Percentiles rank a stretch among this genome's conserved stretches.
phyloP scores from a whole-genome alignment of 2,888 invertebrate species.

The Labia minor region DNA sequence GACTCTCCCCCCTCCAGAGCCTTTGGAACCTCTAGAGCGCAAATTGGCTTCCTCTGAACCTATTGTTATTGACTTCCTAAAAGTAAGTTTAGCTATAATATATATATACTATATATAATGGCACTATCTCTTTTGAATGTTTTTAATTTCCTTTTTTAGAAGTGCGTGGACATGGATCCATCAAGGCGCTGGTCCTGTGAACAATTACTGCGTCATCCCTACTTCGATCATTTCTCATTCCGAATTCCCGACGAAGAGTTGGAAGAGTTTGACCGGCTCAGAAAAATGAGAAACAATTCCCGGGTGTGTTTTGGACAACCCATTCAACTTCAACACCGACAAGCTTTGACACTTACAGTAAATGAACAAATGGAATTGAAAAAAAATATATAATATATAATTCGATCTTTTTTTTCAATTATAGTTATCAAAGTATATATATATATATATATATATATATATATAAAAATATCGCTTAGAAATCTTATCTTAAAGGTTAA shows the following conservation, averaged over 20 bases:
- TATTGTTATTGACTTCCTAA: constrained; percentile 70
- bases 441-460: no score
- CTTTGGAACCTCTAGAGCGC: constrained; percentile 70
- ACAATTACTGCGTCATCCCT: constrained; percentile 76
- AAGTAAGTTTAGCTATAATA: no score
- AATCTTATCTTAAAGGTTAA: no score
- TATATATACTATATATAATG: no score
- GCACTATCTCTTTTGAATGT: no score
- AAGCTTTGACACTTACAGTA: constrained; percentile 17
- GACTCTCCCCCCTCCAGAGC: constrained; percentile 82
- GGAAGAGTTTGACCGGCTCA: constrained; percentile 49
- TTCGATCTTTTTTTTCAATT: background rate
- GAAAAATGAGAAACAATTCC: constrained; percentile 48
- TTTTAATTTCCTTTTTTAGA: constrained; percentile 46
- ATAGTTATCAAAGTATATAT: background rate
- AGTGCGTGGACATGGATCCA: constrained; percentile 93
- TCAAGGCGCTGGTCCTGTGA: constrained; percentile 83
- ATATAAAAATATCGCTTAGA: no score
- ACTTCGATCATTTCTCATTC: constrained; percentile 81
- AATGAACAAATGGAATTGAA: background rate
- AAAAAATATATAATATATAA: constrained; percentile 23
- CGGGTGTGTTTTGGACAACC: constrained; percentile 39
- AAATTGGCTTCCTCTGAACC: constrained; percentile 52
- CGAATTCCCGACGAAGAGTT: constrained; percentile 62
- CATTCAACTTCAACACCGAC: background rate